Conservation (phyloP, 2,888 invertebrate species). For the Tenthredo amoena region DNA sequence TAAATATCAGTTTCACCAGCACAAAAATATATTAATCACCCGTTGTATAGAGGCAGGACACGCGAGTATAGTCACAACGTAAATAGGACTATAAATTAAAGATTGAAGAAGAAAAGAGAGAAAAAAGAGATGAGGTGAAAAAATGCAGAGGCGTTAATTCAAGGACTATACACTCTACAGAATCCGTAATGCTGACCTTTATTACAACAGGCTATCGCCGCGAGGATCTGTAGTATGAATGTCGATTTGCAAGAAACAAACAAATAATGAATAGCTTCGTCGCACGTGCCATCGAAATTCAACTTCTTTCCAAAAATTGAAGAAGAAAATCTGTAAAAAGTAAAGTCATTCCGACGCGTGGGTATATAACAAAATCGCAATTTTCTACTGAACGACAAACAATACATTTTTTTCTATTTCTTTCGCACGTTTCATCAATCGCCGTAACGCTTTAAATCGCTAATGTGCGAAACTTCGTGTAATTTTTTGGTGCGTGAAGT, state of each 20-base stretch:
- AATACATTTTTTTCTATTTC: background rate
- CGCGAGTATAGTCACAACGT: background rate
- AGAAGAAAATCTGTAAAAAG: background rate
- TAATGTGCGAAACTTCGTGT: background rate
- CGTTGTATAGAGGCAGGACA: background rate
- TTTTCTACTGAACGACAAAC: background rate
- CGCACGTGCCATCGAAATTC: background rate
- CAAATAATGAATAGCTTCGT: background rate
- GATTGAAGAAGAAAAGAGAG: background rate
- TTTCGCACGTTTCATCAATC: background rate
- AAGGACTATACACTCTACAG: conserved; percentile 4
- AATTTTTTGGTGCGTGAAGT: background rate
- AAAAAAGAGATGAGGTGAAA: background rate
- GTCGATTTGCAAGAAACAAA: conserved; percentile 4
- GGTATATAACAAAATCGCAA: background rate
- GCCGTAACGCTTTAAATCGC: background rate
- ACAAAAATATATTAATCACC: conserved; percentile 1
- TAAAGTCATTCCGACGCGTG: background rate
- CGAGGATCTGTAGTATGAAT: background rate
- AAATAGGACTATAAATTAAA: conserved; percentile 43
- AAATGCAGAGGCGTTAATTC: conserved; percentile 37
- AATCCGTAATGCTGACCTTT: conserved; percentile 14
- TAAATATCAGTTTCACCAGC: background rate
- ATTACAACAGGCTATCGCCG: background rate
- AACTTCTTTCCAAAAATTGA: background rate